Base-by-base conservation (phyloP, 2,888 invertebrate species). In the Cryptocheilus praepositus region DNA sequence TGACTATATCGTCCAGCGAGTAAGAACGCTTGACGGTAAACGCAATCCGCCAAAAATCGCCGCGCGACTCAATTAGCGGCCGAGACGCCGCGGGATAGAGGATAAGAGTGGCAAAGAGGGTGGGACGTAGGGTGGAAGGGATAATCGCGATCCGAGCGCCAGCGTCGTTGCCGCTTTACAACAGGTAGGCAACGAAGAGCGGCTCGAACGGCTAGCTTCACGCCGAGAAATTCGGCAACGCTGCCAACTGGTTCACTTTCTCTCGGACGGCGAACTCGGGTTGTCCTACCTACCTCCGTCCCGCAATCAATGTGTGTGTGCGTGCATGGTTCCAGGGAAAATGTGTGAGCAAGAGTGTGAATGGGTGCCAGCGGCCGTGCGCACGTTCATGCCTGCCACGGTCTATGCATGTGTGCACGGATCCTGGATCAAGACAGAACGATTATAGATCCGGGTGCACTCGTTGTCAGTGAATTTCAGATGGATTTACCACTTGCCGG, bases 211-310 rank as follows among this genome's bases (percentile, higher is more conserved):
- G 36, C 36, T 36, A 67, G 66, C 60, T 53, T 66, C 62, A 73
- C 64, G 77, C 60, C 69, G 78, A 77, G 78, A 81, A 84, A 86
- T 86, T 86, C 83, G 86, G 82, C 86, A 86, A 85, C 86, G 73
- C 78, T 81, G 86, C 83, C 83, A 83, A 83, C 86, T 86, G 85
- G 85, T 85, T 86, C 85, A 86, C 86, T 86, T 86, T 86, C 86
- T 86, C 86, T 85, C 83, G 82, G 78, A 68, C 81, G 81, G 81
- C 82, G 80, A 83, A 81, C 81, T 77, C 77, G 70, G 74, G 69
- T 66, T 71, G 67, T 71, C 74, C 76, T 75, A 67, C 69, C 77
- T 68, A 66, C 73, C 45, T 66, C 63, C 60, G 49, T 43, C 46
- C 63, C 63, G 68, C 64, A 13, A 21, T 21, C 7, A 5, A 19